Evolutionary conservation across 2,797 vertebrate genomes (phyloP), one percentile per base, ranked within the genome.

Genomic region (Premnoplex brunnescens): DNA sequence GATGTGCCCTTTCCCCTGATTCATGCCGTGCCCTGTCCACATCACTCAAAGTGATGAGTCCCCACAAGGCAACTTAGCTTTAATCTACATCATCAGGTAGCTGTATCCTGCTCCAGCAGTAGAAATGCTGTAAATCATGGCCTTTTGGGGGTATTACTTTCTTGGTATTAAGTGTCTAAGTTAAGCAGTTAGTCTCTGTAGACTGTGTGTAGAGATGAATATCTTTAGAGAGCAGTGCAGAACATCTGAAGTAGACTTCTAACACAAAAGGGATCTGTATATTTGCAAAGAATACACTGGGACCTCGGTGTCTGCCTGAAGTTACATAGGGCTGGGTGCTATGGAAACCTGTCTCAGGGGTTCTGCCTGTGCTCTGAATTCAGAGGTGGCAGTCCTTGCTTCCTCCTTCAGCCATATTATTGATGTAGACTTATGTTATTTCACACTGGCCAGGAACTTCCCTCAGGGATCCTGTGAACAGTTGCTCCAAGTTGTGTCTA

Each of bases 381-480:
- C 36, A 32, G 43, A 56, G 26, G 32, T 67, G 16, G 36, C 44
- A 78, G 30, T 48, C 34, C 8, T 51, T 66, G 46, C 48, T 74
- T 78, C 9, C 12, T 72, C 5, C 36, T 15, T 55, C 21, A 49
- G 32, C 55, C 17, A 0, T 26, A 12, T 46, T 62, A 8, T 13
- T 36, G 22, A 54, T 0, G 0, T 51, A 12, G 27, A 10, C 24
- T 37, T 62, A 9, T 0, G 2, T 28, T 79, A 21, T 60, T 92
- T 78, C 18, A 9, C 62, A 23, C 10, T 64, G 37, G 24, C 20
- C 48, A 55, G 26, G 21, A 77, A 15, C 41, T 85, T 60, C 17
- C 23, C 21, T 75, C 7, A 6, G 13, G 55, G 30, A 85, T 30
- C 17, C 24, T 76, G 10, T 67, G 64, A 56, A 27, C 20, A 49